phyloP scores from a whole-genome alignment of 1,140 invertebrate species.

The Drosophila parabipectinata region DNA sequence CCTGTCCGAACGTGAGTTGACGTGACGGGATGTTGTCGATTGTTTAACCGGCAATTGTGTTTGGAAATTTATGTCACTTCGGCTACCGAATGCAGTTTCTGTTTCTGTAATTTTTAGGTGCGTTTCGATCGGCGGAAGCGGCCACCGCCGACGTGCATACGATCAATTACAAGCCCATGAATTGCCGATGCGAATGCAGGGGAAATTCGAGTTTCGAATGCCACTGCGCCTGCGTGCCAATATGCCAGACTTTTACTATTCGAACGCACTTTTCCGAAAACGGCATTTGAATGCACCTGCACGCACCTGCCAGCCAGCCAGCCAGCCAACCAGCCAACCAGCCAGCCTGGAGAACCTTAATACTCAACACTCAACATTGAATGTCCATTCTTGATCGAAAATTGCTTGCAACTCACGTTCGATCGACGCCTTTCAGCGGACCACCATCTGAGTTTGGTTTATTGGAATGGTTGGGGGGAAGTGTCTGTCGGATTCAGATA shows the following conservation, averaged over 20 bases:
- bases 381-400: conserved; percentile 18
- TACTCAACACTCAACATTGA: conserved; percentile 13
- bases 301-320: conserved; percentile 29
- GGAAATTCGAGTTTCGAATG: conserved; percentile 54
- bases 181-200: conserved; percentile 40
- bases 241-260: conserved; percentile 65
- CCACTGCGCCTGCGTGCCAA: conserved; percentile 54
- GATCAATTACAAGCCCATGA: conserved; percentile 80
- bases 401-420: conserved; percentile 58
- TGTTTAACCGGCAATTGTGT: conserved; percentile 77
- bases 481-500: conserved; percentile 30
- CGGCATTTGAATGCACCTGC: conserved; percentile 59
- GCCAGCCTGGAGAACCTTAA: neutral
- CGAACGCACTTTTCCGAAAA: conserved; percentile 40
- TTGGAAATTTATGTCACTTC: conserved; percentile 75
- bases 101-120: conserved; percentile 7
- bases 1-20: conserved; percentile 60
- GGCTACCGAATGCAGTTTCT: conserved; percentile 2
- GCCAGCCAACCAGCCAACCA: neutral
- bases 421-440: conserved; percentile 68
- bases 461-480: conserved; percentile 13
- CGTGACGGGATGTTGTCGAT: conserved; percentile 83
- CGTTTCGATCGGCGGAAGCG: conserved; percentile 57
- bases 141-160: conserved; percentile 44
- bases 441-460: conserved; percentile 62